A percentile compares a stretch with the other conserved stretches of the same genome.
These are phyloP conservation scores for Acronicta alni DNA, from an alignment of 2,888 invertebrate genomes.

Conservation along the genomic window DNA sequence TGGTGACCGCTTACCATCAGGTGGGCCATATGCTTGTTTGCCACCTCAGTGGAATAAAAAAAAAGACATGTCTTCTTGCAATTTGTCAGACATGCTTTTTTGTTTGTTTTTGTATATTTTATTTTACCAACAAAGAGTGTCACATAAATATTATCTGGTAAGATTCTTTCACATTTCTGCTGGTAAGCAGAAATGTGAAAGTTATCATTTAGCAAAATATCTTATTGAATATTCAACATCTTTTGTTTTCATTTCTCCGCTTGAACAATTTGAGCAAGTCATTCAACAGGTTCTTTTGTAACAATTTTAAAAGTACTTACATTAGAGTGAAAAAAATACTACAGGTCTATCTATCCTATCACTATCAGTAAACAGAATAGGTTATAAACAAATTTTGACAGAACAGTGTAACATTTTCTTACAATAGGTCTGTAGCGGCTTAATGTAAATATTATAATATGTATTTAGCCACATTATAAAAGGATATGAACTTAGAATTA, in stretches of 20 bases:
- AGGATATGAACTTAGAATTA: constrained; percentile 7
- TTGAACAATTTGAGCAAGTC: constrained; percentile 7
- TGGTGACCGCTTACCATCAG: too few relatives aligned
- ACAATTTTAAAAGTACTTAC: constrained; percentile 9
- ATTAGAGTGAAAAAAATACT: constrained; percentile 3
- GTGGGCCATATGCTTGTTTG: too few relatives aligned
- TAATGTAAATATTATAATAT: constrained; percentile 6
- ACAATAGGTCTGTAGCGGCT: not conserved
- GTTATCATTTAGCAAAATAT: constrained; percentile 22
- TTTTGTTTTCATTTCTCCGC: constrained; percentile 13
- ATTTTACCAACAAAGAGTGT: too few relatives aligned
- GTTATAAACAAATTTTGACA: constrained; percentile 48
- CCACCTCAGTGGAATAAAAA: too few relatives aligned
- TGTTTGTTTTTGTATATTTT: too few relatives aligned
- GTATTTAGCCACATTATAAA: constrained; percentile 9
- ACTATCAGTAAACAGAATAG: constrained; percentile 36
- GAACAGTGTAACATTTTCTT: constrained; percentile 7
- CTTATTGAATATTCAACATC: constrained; percentile 33
- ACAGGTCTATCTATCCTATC: too few relatives aligned
- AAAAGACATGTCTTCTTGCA: too few relatives aligned
- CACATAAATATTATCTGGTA: too few relatives aligned
- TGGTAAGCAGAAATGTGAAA: constrained; percentile 42
- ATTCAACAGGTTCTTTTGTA: constrained; percentile 23
- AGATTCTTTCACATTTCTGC: too few relatives aligned
- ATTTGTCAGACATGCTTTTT: too few relatives aligned